Evolutionary conservation across 1,140 invertebrate species (phyloP).

Genomic region (Drosophila repleta): DNA sequence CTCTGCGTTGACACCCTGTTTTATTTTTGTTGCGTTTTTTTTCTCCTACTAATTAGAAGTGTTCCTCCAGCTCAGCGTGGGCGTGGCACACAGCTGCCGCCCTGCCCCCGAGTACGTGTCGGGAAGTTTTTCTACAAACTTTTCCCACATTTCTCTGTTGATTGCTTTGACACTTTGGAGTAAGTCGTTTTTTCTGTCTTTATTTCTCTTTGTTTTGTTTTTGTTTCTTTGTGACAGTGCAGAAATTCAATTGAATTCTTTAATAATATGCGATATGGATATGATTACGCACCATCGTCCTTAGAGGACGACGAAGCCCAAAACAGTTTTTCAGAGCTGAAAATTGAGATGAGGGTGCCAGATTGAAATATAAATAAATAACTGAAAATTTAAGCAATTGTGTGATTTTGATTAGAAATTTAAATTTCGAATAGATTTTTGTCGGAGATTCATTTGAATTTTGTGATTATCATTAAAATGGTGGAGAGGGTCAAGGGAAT

Average conservation of each 20-base stretch:
- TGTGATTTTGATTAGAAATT: no score
- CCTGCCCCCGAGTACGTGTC: conserved; percentile 55
- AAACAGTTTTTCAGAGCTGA: conserved; percentile 4
- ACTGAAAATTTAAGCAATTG: no score
- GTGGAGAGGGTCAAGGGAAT: no score
- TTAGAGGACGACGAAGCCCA: not conserved
- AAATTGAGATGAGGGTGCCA: not conserved
- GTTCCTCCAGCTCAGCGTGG: conserved; percentile 39
- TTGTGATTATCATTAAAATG: no score
- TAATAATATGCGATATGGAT: conserved; percentile 63
- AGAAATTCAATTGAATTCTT: conserved; percentile 67
- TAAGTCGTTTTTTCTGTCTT: conserved; percentile 50
- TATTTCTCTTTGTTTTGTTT: conserved; percentile 22
- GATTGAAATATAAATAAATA: no score
- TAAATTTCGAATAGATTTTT: no score
- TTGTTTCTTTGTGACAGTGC: conserved; percentile 17
- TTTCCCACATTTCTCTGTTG: conserved; percentile 61
- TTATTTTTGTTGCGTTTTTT: conserved; percentile 24
- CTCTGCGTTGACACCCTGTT: conserved; percentile 13
- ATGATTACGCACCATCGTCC: conserved; percentile 59
- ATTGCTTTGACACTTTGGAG: conserved; percentile 78
- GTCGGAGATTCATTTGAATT: no score
- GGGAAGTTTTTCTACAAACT: conserved; percentile 63
- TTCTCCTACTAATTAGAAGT: conserved; percentile 71
- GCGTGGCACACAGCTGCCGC: conserved; percentile 41